Evolutionary conservation across 1,140 invertebrate species (phyloP).

Genomic region (Parasteatoda tepidariorum): DNA sequence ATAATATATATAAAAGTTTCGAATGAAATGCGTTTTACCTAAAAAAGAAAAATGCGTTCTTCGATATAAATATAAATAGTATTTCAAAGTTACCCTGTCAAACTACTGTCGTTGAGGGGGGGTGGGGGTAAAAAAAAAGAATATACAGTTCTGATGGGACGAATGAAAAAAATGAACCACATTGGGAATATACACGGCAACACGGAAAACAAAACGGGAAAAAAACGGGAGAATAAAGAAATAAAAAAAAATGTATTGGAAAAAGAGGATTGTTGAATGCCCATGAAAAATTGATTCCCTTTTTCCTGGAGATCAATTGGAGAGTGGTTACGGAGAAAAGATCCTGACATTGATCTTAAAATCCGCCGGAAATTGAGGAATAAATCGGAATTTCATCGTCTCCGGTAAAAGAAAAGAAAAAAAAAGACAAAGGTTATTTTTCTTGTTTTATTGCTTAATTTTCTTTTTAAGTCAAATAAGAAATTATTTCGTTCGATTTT

Average conservation of each 20-base stretch:
- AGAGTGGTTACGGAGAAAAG: constrained; percentile 51
- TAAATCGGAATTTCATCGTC: constrained; percentile 41
- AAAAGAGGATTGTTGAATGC: constrained; percentile 59
- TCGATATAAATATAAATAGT: constrained; percentile 60
- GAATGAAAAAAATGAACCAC: constrained; percentile 3
- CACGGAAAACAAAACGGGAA: constrained; percentile 34
- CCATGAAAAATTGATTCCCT: constrained; percentile 60
- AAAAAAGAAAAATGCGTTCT: constrained; percentile 40
- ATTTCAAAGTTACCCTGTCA: constrained; percentile 55
- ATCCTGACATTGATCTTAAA: constrained; percentile 42
- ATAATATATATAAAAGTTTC: constrained; percentile 42
- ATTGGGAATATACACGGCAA: constrained; percentile 20
- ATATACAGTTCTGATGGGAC: constrained; percentile 24
- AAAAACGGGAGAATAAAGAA: constrained; percentile 7
- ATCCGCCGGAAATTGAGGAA: constrained; percentile 53
- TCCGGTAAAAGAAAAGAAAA: no score
- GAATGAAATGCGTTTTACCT: constrained; percentile 51
- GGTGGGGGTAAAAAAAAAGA: neutral
- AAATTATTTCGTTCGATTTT: no score
- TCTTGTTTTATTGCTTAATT: no score
- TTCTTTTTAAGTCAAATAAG: no score
- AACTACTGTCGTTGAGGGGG: constrained; percentile 13
- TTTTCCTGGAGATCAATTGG: constrained; percentile 53
- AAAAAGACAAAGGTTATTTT: no score
- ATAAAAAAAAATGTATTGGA: constrained; percentile 46